A percentile compares a stretch with the other conserved stretches of the same genome.
Evolutionary conservation across 2,888 invertebrate genomes (phyloP).

Genomic region (Polymixis lichenea): DNA sequence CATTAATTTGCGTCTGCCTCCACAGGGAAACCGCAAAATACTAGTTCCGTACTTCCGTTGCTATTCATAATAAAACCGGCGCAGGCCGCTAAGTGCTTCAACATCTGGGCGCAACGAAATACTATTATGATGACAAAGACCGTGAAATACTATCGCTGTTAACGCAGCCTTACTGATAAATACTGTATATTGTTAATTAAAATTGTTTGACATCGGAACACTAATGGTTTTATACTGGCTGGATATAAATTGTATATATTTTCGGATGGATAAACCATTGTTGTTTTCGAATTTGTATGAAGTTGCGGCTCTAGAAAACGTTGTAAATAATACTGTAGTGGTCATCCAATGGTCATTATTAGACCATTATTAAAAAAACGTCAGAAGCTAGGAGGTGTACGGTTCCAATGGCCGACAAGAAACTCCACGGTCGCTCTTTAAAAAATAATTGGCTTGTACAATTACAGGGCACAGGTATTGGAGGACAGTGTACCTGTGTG

Average conservation of each 20-base stretch:
- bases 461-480: no score
- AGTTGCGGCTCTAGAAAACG: background rate
- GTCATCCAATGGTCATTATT: no score
- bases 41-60: conserved; percentile 89
- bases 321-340: background rate
- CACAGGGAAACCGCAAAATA: conserved; percentile 88
- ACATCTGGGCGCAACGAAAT: conserved; percentile 87
- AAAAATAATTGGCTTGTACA: no score
- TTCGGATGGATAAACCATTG: background rate
- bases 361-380: no score
- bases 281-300: background rate
- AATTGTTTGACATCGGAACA: conserved; percentile 54
- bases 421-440: no score
- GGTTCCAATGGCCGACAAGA: no score
- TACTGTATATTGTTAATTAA: conserved; percentile 59
- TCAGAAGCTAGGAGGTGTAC: no score
- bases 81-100: conserved; percentile 89
- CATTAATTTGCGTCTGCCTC: conserved; percentile 89
- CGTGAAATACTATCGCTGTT: conserved; percentile 69
- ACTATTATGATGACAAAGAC: conserved; percentile 86
- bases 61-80: conserved; percentile 89
- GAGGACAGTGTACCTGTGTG: no score
- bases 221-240: conserved; percentile 42
- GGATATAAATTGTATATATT: conserved; percentile 14
- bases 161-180: conserved; percentile 62